Base-by-base conservation (phyloP, 2,888 invertebrate genomes). In the Ophion obscuratus region DNA sequence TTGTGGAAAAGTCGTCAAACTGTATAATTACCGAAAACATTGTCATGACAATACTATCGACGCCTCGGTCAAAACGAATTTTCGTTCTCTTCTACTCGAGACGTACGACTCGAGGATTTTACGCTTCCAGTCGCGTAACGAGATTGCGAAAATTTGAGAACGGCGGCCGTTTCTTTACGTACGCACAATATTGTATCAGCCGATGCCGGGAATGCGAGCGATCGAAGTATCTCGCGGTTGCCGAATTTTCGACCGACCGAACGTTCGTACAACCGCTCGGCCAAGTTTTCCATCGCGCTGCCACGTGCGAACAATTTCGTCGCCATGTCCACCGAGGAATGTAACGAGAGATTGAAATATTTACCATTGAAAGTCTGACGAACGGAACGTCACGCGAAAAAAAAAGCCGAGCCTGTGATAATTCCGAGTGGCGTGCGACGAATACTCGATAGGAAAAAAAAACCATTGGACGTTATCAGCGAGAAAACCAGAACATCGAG, bases 321-420 rank as follows among this genome's bases (percentile, higher is more conserved):
- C 14, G 17, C 27, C 27, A 27, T 47, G 47, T 27, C 70, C 27
- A 5, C 17, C 17, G 6, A 47, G 9, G 47, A 47, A 47, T 47
- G 14, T 4, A 47, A 47, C 47, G 14, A 47, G 47, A 47, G 14
- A 47, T 47, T 47, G 4, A 47, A 47, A 47, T 47, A 47, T 47
- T 47, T 47, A 47, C 47, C 11, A 47, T 47, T 17, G 14, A 47
- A 47, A 40, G 40, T 40, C 7, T 40, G 40, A 40, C 40, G 40
- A 40, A 40, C 36, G 40, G 7, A 7, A 40, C 80, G 76, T 77
- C 61, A 44, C 73, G 76, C 80, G 79, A 44, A 62, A 70, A 62
- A 62, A 44, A 81, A 73, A 68, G 80, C 74, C 79, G 61, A 80
- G 74, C 77, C 85, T 86, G 85, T 86, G 83, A 83, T 86, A 83